Conservation (phyloP, 2,113 vertebrate species). For the Sinocyclocheilus anshuiensis region DNA sequence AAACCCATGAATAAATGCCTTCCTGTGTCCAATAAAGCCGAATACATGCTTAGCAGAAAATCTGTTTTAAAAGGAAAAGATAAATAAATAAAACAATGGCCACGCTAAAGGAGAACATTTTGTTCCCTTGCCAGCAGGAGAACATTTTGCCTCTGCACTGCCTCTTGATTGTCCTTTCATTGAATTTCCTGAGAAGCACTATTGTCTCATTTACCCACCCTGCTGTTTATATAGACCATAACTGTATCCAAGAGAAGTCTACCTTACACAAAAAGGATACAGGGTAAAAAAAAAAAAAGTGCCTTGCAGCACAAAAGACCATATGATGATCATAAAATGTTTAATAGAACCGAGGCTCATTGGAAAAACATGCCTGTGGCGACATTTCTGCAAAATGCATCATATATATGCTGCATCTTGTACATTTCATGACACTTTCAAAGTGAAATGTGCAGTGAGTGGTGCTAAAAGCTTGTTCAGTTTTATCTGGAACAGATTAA, state of each 20-base stretch:
- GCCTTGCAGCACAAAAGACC: neutral
- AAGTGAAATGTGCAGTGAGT: neutral
- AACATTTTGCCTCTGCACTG: constrained; percentile 47
- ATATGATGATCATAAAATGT: neutral
- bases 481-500: neutral
- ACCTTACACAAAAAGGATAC: constrained; percentile 2
- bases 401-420: neutral
- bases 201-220: constrained; percentile 53
- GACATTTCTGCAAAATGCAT: neutral
- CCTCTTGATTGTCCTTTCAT: constrained; percentile 57
- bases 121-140: constrained; percentile 47
- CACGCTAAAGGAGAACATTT: constrained; percentile 43
- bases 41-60: neutral
- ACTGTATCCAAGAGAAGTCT: constrained; percentile 31
- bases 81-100: neutral
- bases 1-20: too few species aligned
- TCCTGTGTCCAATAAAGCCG: too few species aligned
- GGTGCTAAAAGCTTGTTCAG: neutral
- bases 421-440: neutral
- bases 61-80: neutral
- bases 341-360: neutral
- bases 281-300: neutral
- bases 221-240: constrained; percentile 50
- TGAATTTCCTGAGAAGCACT: constrained; percentile 53
- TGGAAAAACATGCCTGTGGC: neutral